Conservation (phyloP, 2,113 vertebrate genomes). For the Poicephalus meyeri region DNA sequence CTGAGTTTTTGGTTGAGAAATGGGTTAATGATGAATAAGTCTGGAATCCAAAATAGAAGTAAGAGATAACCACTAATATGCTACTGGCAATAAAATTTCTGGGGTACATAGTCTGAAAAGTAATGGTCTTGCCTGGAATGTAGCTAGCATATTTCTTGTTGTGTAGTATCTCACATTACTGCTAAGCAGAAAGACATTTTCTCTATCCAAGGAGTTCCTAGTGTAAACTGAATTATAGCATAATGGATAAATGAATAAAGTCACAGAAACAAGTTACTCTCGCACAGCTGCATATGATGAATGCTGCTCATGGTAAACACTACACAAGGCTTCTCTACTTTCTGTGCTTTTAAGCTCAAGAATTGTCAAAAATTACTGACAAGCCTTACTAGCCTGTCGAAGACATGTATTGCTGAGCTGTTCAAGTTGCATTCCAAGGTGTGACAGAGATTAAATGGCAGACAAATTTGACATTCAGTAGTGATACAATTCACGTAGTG, state of each 20-base stretch:
- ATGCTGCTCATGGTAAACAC: background rate
- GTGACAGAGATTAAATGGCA: background rate
- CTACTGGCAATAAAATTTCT: background rate
- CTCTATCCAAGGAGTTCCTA: background rate
- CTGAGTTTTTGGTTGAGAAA: background rate
- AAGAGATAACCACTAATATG: background rate
- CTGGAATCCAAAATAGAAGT: background rate
- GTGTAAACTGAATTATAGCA: background rate
- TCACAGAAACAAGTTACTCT: background rate
- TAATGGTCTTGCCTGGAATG: background rate
- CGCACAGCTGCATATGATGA: background rate
- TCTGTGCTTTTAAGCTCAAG: background rate
- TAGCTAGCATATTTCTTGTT: background rate
- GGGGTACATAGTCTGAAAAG: background rate
- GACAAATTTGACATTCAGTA: background rate
- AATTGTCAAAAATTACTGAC: background rate
- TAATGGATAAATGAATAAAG: rapidly evolving
- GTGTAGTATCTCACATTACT: background rate
- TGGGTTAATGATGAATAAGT: background rate
- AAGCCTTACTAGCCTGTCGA: background rate
- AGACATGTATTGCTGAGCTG: background rate
- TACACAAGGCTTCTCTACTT: background rate
- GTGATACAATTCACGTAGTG: background rate
- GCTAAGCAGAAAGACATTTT: background rate
- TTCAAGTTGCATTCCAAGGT: background rate